Percentiles rank a stretch among this genome's conserved stretches.
Conservation (phyloP, 1,140 invertebrate species). For the Drosophila hydei region DNA sequence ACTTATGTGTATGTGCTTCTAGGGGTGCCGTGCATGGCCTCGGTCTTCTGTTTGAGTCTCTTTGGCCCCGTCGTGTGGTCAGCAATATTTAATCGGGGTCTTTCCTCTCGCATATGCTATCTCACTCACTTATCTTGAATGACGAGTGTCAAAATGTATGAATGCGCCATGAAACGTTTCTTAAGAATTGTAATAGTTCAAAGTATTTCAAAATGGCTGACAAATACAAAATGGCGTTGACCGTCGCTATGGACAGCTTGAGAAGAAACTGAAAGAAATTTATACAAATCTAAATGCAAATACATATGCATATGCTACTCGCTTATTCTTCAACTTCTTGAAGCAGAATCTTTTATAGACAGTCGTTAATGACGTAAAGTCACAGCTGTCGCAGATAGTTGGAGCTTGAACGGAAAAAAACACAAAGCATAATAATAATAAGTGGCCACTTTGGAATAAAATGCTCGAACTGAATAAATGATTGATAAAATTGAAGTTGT, state of each 20-base stretch:
- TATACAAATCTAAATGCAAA: not conserved
- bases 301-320: not conserved
- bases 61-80: not conserved
- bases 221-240: constrained; percentile 25
- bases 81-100: constrained; percentile 10
- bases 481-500: not conserved
- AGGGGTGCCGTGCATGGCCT: constrained; percentile 6
- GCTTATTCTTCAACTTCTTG: not conserved
- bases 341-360: not conserved
- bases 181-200: not conserved
- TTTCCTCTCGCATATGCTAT: not conserved
- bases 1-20: constrained; percentile 15
- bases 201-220: constrained; percentile 28
- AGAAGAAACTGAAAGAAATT: not conserved
- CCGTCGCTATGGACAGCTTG: not conserved
- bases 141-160: constrained; percentile 19
- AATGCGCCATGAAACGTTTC: not conserved
- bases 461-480: not conserved
- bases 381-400: constrained; percentile 12
- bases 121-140: constrained; percentile 4
- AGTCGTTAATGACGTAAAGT: constrained; percentile 3
- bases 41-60: constrained; percentile 4
- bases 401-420: not conserved
- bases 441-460: constrained; percentile 2
- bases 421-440: not conserved